Evolutionary conservation across 1,140 invertebrate genomes (phyloP), one percentile per base, ranked within the genome.

Genomic region (Chlorops oryzae): DNA sequence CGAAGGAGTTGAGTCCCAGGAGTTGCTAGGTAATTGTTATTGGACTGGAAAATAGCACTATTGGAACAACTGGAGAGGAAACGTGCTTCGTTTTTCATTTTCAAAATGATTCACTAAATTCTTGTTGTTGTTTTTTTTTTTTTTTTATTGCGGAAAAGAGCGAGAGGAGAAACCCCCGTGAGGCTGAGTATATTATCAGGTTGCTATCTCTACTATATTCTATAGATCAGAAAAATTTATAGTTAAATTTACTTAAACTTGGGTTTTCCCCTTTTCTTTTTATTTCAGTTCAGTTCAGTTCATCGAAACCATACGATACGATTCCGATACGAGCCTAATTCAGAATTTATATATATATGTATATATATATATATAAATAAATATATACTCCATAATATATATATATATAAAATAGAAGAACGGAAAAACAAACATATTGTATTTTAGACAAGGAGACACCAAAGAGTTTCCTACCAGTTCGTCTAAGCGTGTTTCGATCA

Each of bases 401-500:
- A 9, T 32, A 9, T 32, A 10, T 32, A 9, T 10, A 15, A 32
- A 10, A 10, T 32, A 9, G 28, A 10, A 9, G 15, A 32, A 9
- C 15, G 9, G 15, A 32, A 32, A 32, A 32, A 39, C 12, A 9
- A 39, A 39, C 37, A 23, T 24, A 21, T 32, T 35, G 40, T 45
- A 38, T 2, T 40, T 39, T 51, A 18, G 63, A 51, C 61, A 58
- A 61, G 62, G 59, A 67, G 65, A 55, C 59, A 67, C 27, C 45
- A 61, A 67, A 67, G 61, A 68, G 63, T 67, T 67, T 67, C 51
- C 59, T 42, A 37, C 51, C 51, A 47, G 12, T 21, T 43, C 51
- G 51, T 53, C 34, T 49, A 18, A 27, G 7, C 28, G 13, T n/a
- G n/a, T n/a, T n/a, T n/a, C n/a, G n/a, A n/a, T n/a, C n/a, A n/a